Evolutionary conservation across 2,888 invertebrate genomes (phyloP).

Genomic region (Panorpa germanica): DNA sequence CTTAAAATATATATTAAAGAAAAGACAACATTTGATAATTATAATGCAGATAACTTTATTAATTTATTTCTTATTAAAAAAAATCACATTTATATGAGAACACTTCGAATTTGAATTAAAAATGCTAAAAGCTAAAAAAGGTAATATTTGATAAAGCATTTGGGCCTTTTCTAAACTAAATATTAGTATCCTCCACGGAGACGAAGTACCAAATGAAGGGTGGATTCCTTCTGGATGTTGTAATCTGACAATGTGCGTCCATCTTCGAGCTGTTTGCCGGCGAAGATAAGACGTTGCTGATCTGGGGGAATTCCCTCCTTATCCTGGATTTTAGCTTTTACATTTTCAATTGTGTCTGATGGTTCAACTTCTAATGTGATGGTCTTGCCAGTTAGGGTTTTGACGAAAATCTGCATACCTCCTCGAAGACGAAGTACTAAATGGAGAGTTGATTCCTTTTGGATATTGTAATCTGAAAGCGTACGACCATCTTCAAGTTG

Average conservation of each 20-base stretch:
- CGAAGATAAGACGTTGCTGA: slow-evolving; percentile 37
- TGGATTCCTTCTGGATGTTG: slow-evolving; percentile 41
- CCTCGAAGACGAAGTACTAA: slow-evolving; percentile 39
- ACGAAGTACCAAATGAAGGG: slow-evolving; percentile 33
- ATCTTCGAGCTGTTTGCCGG: slow-evolving; percentile 41
- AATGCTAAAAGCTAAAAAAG: no score
- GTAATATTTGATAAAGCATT: no score
- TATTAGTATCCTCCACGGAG: slow-evolving; percentile 24
- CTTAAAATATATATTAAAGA: no score
- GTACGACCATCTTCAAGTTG: slow-evolving; percentile 51
- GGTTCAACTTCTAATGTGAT: slow-evolving; percentile 36
- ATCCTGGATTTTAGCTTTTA: slow-evolving; percentile 35
- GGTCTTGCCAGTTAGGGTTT: slow-evolving; percentile 32
- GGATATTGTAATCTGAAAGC: slow-evolving; percentile 45
- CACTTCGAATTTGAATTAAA: no score
- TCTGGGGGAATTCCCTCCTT: slow-evolving; percentile 41
- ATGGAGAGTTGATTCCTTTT: slow-evolving; percentile 41
- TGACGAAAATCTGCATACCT: slow-evolving; percentile 36
- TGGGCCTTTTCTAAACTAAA: no score
- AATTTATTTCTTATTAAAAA: no score
- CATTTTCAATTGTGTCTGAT: slow-evolving; percentile 38
- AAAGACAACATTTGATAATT: no score
- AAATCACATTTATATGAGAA: no score
- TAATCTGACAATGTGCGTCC: slow-evolving; percentile 38
- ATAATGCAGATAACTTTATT: no score